Evolutionary conservation across 37 sponge, comb jelly and placozoan genomes (phyloP), one percentile per base, ranked within the genome.

Genomic region (Lycopodina hypogea): DNA sequence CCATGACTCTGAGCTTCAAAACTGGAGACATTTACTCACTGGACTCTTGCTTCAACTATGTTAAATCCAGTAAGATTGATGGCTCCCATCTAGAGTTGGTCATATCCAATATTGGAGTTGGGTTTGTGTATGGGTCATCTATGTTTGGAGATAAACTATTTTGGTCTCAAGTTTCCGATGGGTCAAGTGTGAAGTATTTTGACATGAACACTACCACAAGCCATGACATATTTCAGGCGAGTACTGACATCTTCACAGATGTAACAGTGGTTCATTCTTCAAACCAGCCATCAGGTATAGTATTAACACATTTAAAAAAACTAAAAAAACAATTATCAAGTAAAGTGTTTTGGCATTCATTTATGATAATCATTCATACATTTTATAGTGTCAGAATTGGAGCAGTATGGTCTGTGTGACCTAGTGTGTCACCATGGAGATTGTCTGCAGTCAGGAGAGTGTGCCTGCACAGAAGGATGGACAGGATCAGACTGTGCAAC

Each of bases 401-500:
- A 40, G 42, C 2, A 42, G 32, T 18, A 23, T 73, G 45, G 15
- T 29, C 26, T 24, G 37, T 58, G 75, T 35, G 59, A 36, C 23
- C 21, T 19, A 30, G 8, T 26, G 14, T 78, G 79, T 78, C 68
- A 18, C 68, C 38, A 78, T 52, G 79, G 79, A 48, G 19, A 51
- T 30, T 78, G 79, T 34, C 50, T 68, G 2, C 56, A 45, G 42
- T 67, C 55, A 19, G 79, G 79, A 3, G 28, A 52, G 21, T 78
- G 79, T 51, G 22, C 79, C 19, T 78, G 79, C 33, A 28, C 24
- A 6, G 6, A 28, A n/a, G 79, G 79, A 23, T 78, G 79, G 79
- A 66, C 33, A 23, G 79, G 79, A 33, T 22, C 1, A n/a, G 30
- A 41, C 0, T 78, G 79, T 34, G 36, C 48, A 42, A 35, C 6